Conservation (phyloP, 2,888 invertebrate species). For the Phalera bucephala region DNA sequence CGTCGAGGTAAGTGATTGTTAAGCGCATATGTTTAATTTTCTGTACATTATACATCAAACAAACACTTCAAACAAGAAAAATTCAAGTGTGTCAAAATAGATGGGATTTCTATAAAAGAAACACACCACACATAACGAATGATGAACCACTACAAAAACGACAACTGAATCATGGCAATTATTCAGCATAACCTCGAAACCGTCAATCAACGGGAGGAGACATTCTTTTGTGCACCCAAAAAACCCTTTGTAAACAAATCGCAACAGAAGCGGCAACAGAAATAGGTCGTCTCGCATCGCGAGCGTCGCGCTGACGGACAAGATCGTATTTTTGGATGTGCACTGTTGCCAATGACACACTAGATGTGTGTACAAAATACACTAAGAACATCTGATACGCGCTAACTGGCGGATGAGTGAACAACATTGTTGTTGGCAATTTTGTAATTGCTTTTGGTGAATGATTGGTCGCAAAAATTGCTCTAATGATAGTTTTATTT, state of each 20-base stretch:
- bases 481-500: no score
- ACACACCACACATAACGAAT: no score
- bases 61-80: no score
- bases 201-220: slow-evolving; percentile 18
- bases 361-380: slow-evolving; percentile 23
- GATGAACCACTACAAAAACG: no score
- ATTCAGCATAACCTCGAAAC: slow-evolving; percentile 14
- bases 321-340: slow-evolving; percentile 51
- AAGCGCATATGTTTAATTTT: no score
- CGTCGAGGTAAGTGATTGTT: no score
- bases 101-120: no score
- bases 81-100: no score
- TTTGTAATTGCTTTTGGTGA: no score
- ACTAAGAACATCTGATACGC: background rate
- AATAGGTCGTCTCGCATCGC: slow-evolving; percentile 47
- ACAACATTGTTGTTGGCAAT: no score
- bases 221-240: slow-evolving; percentile 35
- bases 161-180: background rate
- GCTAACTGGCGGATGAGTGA: background rate
- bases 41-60: no score
- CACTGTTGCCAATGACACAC: slow-evolving; percentile 40
- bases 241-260: slow-evolving; percentile 57
- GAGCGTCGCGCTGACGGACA: slow-evolving; percentile 31
- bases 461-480: no score
- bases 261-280: slow-evolving; percentile 25